phyloP scores from a whole-genome alignment of 2,113 vertebrate genomes.

The Labrus mixtus region DNA sequence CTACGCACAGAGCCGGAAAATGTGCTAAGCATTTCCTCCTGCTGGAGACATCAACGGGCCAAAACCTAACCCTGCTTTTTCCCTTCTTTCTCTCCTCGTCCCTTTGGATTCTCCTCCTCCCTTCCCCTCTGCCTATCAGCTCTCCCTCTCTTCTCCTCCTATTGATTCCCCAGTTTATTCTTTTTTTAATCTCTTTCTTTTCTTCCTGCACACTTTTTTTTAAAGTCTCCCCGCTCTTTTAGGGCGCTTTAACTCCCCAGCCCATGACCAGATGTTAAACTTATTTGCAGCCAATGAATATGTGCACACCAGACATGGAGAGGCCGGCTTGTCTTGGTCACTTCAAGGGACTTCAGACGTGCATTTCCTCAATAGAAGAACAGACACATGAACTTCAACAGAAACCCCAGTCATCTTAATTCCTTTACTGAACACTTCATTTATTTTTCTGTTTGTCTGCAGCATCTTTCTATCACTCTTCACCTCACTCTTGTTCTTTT shows the following conservation, averaged over 20 bases:
- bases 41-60: constrained; percentile 79
- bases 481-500: constrained; percentile 2
- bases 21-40: constrained; percentile 87
- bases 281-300: constrained; percentile 76
- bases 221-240: constrained; percentile 20
- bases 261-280: constrained; percentile 85
- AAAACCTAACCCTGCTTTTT: constrained; percentile 66
- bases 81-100: constrained; percentile 72
- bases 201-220: constrained; percentile 47
- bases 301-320: constrained; percentile 58
- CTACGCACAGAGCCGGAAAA: constrained; percentile 80
- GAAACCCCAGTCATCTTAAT: not conserved
- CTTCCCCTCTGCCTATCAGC: constrained; percentile 49
- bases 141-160: constrained; percentile 36
- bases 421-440: not conserved
- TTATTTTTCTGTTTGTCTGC: constrained; percentile 8
- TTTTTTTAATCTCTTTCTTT: constrained; percentile 60
- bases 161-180: constrained; percentile 24
- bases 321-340: constrained; percentile 49
- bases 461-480: constrained; percentile 30
- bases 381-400: constrained; percentile 21
- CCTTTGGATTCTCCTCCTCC: constrained; percentile 48
- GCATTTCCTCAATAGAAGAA: not conserved
- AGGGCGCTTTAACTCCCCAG: constrained; percentile 47
- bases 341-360: constrained; percentile 42